Conservation (phyloP, 1,140 invertebrate genomes). For the Drosophila athabasca region DNA sequence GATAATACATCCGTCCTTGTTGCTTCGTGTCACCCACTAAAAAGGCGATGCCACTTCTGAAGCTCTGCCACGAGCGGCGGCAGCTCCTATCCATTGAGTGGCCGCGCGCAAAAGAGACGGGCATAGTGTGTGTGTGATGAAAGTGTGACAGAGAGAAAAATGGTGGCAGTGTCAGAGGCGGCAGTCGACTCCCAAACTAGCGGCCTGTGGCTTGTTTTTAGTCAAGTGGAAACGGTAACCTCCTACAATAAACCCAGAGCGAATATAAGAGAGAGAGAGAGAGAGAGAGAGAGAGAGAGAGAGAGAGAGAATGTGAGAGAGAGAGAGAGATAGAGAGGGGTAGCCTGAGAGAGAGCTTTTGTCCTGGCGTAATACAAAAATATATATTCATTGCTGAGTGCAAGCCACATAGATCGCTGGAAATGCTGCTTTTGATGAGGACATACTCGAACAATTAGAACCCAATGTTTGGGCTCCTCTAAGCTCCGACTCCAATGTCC, state of each 20-base stretch:
- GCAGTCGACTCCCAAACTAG: too few species aligned
- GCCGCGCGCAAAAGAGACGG: slow-evolving; percentile 36
- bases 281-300: slow-evolving; percentile 1
- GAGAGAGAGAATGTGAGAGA: not conserved
- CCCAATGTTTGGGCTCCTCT: too few species aligned
- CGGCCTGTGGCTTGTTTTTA: slow-evolving; percentile 25
- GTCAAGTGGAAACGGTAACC: slow-evolving; percentile 77
- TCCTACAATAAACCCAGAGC: slow-evolving; percentile 46
- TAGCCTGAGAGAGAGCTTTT: slow-evolving; percentile 20
- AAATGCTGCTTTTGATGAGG: not conserved
- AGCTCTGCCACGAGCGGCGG: slow-evolving; percentile 36
- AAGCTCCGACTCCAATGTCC: too few species aligned
- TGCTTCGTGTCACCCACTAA: slow-evolving; percentile 84
- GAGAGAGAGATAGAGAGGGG: slow-evolving; percentile 7
- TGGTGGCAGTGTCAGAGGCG: too few species aligned
- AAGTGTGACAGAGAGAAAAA: not conserved
- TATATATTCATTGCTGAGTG: not conserved
- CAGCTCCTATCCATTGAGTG: slow-evolving; percentile 36
- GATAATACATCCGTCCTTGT: slow-evolving; percentile 84
- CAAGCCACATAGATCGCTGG: slow-evolving; percentile 24
- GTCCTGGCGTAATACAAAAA: too few species aligned
- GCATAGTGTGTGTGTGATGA: slow-evolving; percentile 4
- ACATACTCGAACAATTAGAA: too few species aligned
- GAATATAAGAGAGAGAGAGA: not conserved
- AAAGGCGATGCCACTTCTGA: slow-evolving; percentile 79